Evolutionary conservation across 2,888 invertebrate genomes (phyloP).

Genomic region (Drosophila colorata): DNA sequence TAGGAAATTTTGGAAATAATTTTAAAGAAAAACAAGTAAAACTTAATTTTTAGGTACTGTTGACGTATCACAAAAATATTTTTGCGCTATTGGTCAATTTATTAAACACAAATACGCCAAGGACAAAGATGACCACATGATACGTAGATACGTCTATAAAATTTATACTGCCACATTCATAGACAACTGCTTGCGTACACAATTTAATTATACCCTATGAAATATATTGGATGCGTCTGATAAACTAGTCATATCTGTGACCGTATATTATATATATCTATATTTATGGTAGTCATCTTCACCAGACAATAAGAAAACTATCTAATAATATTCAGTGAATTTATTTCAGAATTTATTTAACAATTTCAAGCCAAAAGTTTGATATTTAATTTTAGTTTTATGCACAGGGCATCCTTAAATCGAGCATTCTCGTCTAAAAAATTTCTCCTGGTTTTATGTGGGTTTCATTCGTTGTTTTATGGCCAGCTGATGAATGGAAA

Average conservation of each 20-base stretch:
- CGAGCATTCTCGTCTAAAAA: no score
- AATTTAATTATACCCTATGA: background rate
- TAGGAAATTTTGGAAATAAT: no score
- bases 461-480: conserved; percentile 45
- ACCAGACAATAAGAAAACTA: no score
- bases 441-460: conserved; percentile 16
- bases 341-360: no score
- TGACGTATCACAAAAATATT: conserved; percentile 19
- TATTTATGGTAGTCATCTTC: no score
- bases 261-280: no score
- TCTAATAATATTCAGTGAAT: no score
- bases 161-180: conserved; percentile 1
- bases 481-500: conserved; percentile 68
- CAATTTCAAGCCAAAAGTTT: no score
- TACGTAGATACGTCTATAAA: conserved; percentile 27
- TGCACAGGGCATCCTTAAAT: background rate
- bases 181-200: conserved; percentile 2
- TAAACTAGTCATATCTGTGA: no score
- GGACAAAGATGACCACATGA: conserved; percentile 13
- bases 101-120: conserved; percentile 28
- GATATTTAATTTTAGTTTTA: no score
- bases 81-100: conserved; percentile 54
- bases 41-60: background rate
- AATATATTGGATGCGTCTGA: background rate
- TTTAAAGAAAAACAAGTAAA: no score